Percentiles rank a stretch among this genome's conserved stretches.
These are phyloP conservation scores for Crocodylus rhombifer DNA, from an alignment of 2,797 vertebrate genomes.

Conservation along the genomic window DNA sequence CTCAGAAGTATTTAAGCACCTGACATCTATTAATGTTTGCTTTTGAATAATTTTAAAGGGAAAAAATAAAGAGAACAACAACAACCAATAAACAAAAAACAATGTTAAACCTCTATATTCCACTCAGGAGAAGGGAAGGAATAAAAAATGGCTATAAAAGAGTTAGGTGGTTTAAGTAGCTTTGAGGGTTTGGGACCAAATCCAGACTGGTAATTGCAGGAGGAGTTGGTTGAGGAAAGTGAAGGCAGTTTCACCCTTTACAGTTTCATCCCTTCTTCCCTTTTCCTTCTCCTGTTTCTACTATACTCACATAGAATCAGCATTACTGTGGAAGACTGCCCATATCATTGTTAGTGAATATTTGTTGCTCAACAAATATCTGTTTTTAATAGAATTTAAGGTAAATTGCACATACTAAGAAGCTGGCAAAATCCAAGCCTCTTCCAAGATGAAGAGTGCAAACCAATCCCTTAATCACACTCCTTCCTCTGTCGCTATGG, in stretches of 20 bases:
- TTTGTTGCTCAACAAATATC: neutral
- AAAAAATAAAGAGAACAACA: neutral
- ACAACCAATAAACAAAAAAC: neutral
- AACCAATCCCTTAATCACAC: neutral
- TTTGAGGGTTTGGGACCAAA: neutral
- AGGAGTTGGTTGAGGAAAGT: no score
- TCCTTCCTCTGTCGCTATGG: neutral
- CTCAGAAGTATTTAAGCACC: neutral
- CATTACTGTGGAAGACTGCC: neutral
- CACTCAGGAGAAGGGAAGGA: neutral
- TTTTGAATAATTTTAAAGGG: neutral
- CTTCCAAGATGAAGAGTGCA: neutral
- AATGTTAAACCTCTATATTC: no score
- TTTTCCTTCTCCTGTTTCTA: neutral
- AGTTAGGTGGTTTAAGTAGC: neutral
- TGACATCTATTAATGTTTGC: neutral
- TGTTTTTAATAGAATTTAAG: neutral
- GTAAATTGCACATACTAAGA: neutral
- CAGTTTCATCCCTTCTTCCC: neutral
- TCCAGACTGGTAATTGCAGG: neutral
- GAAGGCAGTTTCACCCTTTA: no score
- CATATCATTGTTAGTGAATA: neutral
- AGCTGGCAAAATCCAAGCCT: neutral
- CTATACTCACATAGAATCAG: neutral
- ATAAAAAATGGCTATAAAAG: neutral